phyloP scores from a whole-genome alignment of 2,797 vertebrate genomes.

The Trachurus trachurus region DNA sequence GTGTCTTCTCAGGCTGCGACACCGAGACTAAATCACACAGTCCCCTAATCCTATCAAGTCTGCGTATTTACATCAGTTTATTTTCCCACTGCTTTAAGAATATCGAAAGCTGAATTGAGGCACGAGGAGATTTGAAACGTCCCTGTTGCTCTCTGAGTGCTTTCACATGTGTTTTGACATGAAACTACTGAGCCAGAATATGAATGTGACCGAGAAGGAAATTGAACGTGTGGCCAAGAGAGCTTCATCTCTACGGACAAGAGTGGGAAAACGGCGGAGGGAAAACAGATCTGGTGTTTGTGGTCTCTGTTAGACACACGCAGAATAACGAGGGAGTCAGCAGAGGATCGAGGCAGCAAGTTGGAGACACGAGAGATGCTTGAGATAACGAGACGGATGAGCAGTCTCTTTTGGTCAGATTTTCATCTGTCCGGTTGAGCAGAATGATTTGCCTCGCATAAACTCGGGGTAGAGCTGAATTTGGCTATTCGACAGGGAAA shows the following conservation, averaged over 20 bases:
- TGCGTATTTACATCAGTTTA: slow-evolving; percentile 58
- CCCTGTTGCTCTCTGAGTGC: slow-evolving; percentile 15
- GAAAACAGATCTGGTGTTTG: slow-evolving; percentile 12
- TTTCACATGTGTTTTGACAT: slow-evolving; percentile 19
- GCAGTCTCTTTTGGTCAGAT: slow-evolving; percentile 6
- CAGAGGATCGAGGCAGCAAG: slow-evolving; percentile 47
- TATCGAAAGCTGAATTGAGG: background rate
- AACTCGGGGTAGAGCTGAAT: background rate
- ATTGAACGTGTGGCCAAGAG: slow-evolving; percentile 27
- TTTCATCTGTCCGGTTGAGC: slow-evolving; percentile 7
- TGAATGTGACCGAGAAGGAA: slow-evolving; percentile 21
- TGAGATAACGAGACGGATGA: slow-evolving; percentile 32
- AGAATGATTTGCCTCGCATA: slow-evolving; percentile 5
- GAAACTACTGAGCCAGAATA: background rate
- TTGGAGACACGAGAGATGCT: slow-evolving; percentile 47
- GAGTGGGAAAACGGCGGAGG: background rate
- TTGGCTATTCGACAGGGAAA: slow-evolving; percentile 18
- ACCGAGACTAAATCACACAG: slow-evolving; percentile 55
- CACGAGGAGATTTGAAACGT: background rate
- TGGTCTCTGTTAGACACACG: slow-evolving; percentile 3
- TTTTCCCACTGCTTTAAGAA: background rate
- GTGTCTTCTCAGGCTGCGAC: slow-evolving; percentile 67
- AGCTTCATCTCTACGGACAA: background rate
- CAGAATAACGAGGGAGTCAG: slow-evolving; percentile 26
- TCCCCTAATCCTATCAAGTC: slow-evolving; percentile 63